Evolutionary conservation across 23 tunicate genomes (phyloP), one percentile per base, ranked within the genome.

Genomic region (Oikopleura albicans): DNA sequence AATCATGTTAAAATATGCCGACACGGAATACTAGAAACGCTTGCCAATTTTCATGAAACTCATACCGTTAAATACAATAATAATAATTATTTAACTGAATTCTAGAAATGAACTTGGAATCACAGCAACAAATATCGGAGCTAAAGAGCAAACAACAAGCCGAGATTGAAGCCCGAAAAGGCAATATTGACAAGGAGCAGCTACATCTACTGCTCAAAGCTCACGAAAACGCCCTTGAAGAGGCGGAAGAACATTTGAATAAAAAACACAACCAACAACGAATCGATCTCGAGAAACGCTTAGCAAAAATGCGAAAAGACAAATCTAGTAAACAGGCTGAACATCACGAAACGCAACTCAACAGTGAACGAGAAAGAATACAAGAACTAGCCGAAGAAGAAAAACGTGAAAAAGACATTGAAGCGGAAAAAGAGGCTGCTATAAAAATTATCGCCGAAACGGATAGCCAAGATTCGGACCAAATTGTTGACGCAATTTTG

Each of bases 401-500:
- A 31, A 27, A 16, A 71, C 79, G 79, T 16, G 34, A 71, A 71
- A 71, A 71, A 29, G 34, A 27, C 28, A 2, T 71, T 27, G 79
- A 71, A 71, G 79, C 79, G 4, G 79, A 71, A 29, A 71, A 71
- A 71, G 79, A 27, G 2, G 79, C 79, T 31, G 79, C 79, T 16
- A 71, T 71, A 29, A 31, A 71, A 71, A 16, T 71, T 2, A 71
- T 71, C 4, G 79, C 79, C 2, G 37, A 71, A 12, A 71, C 79
- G 2, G 79, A 29, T 22, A 29, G 34, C 31, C 31, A 34, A 16
- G 63, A 49, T 49, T 12, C 79, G 36, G 79, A 71, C 2, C 4
- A 71, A 31, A 37, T 71, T 29, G 35, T 71, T 27, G 79, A 71
- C 31, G 79, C 79, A 29, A 71, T 71, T 71, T 12, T 71, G 79